Base-by-base conservation (phyloP, 2,888 invertebrate species). In the Pimpla rufipes region DNA sequence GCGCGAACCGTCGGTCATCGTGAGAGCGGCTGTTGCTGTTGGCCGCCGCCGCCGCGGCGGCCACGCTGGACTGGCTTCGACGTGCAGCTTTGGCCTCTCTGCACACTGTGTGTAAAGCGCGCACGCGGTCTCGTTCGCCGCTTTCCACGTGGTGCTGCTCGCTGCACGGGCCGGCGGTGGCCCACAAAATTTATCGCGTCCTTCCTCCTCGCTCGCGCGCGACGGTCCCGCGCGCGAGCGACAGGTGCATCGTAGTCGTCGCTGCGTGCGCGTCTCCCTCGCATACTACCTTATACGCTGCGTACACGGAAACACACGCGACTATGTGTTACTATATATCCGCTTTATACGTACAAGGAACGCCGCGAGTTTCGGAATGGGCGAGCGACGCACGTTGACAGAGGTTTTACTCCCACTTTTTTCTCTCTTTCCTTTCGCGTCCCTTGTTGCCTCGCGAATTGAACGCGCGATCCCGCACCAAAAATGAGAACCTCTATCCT, bases 161-260 rank as follows among this genome's bases (percentile, higher is more conserved):
- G 29, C 29, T 5, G 64, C 71, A 13, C 73, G 23, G 71, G 23
- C 40, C 67, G 59, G 66, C 50, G 66, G 45, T 75, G 67, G 67
- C 52, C 50, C 59, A 67, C 81, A 79, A 81, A 86, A 86, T 85
- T 86, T 86, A 86, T 86, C 84, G 85, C 83, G 67, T 83, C 73
- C 77, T 79, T 79, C 81, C 83, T 74, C 67, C 75, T 71, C 71
- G 47, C 35, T 59, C 76, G 70, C 71, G 80, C 71, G 78, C 52
- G 47, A 73, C 71, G 37, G 75, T 64, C 73, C 50, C 66, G 23
- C 62, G n/a, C n/a, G n/a, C n/a, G n/a, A n/a, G 79, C 76, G 85
- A 85, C 86, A 86, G 86, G 85, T 85, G 84, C 76, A 79, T 71
- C 79, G 68, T 71, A 64, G 35, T 81, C 73, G 57, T 73, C 50